Evolutionary conservation across 2,797 vertebrate species (phyloP).

Genomic region (Sebastes glaucus): DNA sequence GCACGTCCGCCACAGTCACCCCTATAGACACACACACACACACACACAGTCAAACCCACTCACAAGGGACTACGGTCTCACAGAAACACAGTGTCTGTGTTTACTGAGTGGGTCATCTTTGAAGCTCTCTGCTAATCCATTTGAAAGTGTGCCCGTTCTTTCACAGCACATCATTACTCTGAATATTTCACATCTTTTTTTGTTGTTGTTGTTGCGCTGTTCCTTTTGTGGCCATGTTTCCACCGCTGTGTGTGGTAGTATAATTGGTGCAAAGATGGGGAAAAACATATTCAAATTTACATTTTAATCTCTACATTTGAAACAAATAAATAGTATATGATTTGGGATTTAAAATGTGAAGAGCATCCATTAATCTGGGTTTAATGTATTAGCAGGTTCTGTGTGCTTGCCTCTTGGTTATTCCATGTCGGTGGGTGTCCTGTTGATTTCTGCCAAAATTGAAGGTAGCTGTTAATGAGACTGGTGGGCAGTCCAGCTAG

Average conservation of each 20-base stretch:
- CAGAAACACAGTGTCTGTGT: slow-evolving; percentile 48
- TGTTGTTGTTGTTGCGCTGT: neutral
- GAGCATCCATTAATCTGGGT: neutral
- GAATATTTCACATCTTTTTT: neutral
- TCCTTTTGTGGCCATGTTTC: neutral
- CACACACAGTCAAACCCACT: slow-evolving; percentile 21
- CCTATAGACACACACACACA: slow-evolving; percentile 10
- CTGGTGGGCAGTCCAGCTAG: neutral
- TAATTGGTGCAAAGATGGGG: neutral
- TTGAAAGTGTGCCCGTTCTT: slow-evolving; percentile 35
- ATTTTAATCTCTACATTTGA: neutral
- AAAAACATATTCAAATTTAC: neutral
- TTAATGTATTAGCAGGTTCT: neutral
- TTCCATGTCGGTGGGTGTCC: neutral
- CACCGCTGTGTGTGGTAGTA: neutral
- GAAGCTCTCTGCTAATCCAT: slow-evolving; percentile 52
- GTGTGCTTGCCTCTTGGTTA: neutral
- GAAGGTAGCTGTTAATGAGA: neutral
- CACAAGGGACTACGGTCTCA: slow-evolving; percentile 5
- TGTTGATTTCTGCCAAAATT: neutral
- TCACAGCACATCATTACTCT: slow-evolving; percentile 11
- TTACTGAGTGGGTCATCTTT: slow-evolving; percentile 58
- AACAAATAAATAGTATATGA: neutral
- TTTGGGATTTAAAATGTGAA: neutral
- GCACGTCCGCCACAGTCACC: neutral